A percentile compares a stretch with the other conserved stretches of the same genome.
phyloP scores from a whole-genome alignment of 2,113 vertebrate genomes.

The Elachura formosa region DNA sequence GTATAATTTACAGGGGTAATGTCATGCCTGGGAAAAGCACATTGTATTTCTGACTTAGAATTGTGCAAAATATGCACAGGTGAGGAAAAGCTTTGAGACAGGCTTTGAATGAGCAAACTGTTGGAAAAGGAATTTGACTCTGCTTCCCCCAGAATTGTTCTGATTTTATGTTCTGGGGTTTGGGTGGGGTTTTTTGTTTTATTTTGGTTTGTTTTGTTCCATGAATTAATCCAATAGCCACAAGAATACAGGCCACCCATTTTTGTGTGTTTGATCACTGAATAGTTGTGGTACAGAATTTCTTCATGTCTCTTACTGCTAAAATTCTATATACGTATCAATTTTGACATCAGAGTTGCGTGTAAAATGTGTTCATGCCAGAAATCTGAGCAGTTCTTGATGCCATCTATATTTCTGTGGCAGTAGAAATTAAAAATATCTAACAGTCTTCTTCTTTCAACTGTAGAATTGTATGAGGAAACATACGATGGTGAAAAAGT shows the following conservation, averaged over 20 bases:
- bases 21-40: not conserved
- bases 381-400: not conserved
- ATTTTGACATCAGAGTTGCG: not conserved
- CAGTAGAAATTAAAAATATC: not conserved
- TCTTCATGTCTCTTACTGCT: not conserved
- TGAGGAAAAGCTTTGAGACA: not conserved
- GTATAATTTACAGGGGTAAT: not conserved
- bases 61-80: not conserved
- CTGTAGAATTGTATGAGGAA: slow-evolving; percentile 71
- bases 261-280: not conserved
- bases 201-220: rapidly evolving
- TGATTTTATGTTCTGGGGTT: not conserved
- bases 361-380: not conserved
- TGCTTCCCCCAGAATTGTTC: not conserved
- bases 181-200: not conserved
- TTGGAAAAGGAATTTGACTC: not conserved
- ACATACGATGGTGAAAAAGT: slow-evolving; percentile 71
- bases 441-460: not conserved
- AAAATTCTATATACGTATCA: not conserved
- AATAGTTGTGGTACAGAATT: not conserved
- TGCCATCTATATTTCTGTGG: not conserved
- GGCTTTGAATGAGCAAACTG: not conserved
- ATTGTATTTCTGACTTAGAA: not conserved
- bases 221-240: not conserved
- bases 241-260: not conserved